Percentiles rank a stretch among this genome's conserved stretches.
Evolutionary conservation across 2,888 invertebrate species (phyloP).

Genomic region (Drosophila neonasuta): DNA sequence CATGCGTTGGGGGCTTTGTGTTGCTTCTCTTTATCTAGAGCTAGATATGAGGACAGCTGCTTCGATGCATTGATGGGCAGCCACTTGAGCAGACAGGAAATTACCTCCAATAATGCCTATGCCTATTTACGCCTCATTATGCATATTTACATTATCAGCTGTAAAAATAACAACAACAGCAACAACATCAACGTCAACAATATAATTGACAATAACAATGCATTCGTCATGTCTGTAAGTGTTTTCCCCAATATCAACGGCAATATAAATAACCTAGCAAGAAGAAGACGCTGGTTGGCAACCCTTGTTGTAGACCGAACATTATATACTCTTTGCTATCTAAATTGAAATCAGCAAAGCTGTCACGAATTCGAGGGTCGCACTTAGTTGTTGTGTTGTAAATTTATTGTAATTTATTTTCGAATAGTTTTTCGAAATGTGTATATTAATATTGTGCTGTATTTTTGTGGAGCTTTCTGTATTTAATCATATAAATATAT

Average conservation of each 20-base stretch:
- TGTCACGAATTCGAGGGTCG: background rate
- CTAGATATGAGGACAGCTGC: conserved; percentile 6
- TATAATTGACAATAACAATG: conserved; percentile 17
- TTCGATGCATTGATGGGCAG: conserved; percentile 10
- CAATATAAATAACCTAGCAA: conserved; percentile 33
- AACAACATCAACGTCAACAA: conserved; percentile 17
- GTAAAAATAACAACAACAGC: conserved; percentile 32
- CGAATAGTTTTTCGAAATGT: background rate
- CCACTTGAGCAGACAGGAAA: conserved; percentile 42
- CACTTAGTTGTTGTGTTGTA: background rate
- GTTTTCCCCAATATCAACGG: conserved; percentile 40
- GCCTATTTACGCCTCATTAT: conserved; percentile 49
- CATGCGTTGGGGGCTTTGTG: background rate
- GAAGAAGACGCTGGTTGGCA: background rate
- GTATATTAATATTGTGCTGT: too few species aligned
- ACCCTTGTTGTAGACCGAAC: background rate
- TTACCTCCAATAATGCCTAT: conserved; percentile 23
- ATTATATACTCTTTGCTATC: conserved; percentile 20
- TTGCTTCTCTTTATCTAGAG: background rate
- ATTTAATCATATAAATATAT: too few species aligned
- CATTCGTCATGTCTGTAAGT: conserved; percentile 46
- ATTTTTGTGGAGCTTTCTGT: too few species aligned
- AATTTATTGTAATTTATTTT: background rate
- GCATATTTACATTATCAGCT: conserved; percentile 67
- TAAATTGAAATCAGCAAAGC: background rate